These are phyloP conservation scores for Oplegnathus fasciatus DNA, from an alignment of 2,113 vertebrate species.

Conservation along the genomic window DNA sequence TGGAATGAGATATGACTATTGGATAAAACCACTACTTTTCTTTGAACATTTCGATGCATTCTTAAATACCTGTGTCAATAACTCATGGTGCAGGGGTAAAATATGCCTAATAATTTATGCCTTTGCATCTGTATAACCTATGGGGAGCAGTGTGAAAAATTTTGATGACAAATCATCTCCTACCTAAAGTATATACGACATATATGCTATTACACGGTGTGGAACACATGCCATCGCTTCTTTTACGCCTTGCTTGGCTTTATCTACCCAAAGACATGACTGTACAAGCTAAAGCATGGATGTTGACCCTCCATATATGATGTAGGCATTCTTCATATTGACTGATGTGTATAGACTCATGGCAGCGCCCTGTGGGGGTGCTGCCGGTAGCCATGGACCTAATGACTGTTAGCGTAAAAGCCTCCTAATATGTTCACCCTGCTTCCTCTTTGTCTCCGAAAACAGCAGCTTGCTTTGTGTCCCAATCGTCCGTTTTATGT, in stretches of 20 bases:
- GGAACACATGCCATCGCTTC: constrained; percentile 49
- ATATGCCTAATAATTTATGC: not conserved
- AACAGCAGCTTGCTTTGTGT: constrained; percentile 37
- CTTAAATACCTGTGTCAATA: constrained; percentile 13
- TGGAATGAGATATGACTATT: constrained; percentile 49
- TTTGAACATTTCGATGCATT: constrained; percentile 42
- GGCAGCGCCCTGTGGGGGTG: constrained; percentile 52
- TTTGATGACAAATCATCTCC: constrained; percentile 37
- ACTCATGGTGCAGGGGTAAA: constrained; percentile 7
- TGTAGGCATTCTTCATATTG: constrained; percentile 31
- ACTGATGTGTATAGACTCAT: constrained; percentile 57
- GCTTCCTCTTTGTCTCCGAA: constrained; percentile 31
- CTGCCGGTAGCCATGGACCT: constrained; percentile 84
- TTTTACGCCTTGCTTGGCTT: constrained; percentile 63
- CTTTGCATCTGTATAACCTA: constrained; percentile 43
- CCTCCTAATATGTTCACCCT: constrained; percentile 17
- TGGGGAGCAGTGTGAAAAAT: constrained; percentile 34
- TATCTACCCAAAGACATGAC: constrained; percentile 70
- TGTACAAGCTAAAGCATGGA: constrained; percentile 54
- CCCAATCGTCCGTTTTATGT: constrained; percentile 19
- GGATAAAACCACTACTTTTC: constrained; percentile 79
- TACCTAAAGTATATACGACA: constrained; percentile 12
- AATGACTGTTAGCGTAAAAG: constrained; percentile 83
- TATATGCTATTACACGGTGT: constrained; percentile 25
- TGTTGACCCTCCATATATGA: constrained; percentile 32